Evolutionary conservation across 1,140 invertebrate species (phyloP).

Genomic region (Meloidogyne floridensis): DNA sequence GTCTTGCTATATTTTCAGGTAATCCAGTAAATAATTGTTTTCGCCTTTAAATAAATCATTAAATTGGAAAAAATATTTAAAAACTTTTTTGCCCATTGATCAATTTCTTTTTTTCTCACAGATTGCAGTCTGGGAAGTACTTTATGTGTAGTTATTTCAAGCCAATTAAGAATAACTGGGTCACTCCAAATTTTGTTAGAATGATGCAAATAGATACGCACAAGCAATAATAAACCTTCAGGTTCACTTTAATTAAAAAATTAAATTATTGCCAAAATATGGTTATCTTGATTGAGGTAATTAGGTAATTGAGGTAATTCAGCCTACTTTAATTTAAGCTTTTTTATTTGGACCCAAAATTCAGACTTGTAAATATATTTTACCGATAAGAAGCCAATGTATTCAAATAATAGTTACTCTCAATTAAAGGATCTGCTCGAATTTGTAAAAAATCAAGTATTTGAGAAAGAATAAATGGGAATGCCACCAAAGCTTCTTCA

Average conservation of each 20-base stretch:
- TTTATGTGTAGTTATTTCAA: conserved; percentile 45
- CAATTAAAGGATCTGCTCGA: conserved; percentile 27
- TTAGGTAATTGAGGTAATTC: too few species aligned
- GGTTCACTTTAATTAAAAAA: conserved; percentile 43
- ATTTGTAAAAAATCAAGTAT: conserved; percentile 40
- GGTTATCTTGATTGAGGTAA: too few species aligned
- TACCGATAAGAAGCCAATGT: conserved; percentile 39
- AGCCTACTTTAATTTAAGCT: too few species aligned
- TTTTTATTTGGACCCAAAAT: too few species aligned
- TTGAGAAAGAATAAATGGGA: conserved; percentile 46
- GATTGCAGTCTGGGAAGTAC: conserved; percentile 36
- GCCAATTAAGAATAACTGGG: conserved; percentile 33
- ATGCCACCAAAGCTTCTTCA: conserved; percentile 39
- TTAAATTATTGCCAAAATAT: too few species aligned
- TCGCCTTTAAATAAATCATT: conserved; percentile 37
- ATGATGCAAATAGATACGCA: conserved; percentile 45
- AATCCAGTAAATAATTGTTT: conserved; percentile 39
- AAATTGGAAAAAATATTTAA: conserved; percentile 19
- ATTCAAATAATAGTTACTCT: conserved; percentile 29
- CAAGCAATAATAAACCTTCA: conserved; percentile 36
- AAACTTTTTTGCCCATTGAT: conserved; percentile 47
- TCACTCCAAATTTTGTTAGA: conserved; percentile 40
- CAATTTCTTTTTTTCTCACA: conserved; percentile 26
- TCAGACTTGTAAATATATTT: conserved; percentile 2
- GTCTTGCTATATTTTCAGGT: conserved; percentile 40